Conservation (phyloP, 1,140 invertebrate species). For the Olivierus martensii region DNA sequence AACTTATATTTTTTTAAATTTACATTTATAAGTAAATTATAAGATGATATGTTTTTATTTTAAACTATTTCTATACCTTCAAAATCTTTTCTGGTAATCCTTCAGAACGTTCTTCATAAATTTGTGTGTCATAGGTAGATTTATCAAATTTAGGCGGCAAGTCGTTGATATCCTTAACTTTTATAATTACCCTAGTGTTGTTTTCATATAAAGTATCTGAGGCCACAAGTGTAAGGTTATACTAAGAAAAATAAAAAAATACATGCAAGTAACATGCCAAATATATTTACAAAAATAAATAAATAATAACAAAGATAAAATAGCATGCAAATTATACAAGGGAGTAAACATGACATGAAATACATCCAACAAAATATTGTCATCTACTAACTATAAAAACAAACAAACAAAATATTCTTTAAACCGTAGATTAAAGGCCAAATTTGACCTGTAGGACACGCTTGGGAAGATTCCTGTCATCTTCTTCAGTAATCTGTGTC, state of each 20-base stretch:
- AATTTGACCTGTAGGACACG: conserved; percentile 67
- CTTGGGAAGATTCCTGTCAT: conserved; percentile 85
- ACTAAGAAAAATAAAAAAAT: conserved; percentile 36
- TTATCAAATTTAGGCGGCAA: conserved; percentile 59
- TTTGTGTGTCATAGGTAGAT: conserved; percentile 46
- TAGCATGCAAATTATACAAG: not conserved
- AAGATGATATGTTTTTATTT: too few species aligned
- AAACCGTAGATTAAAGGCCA: too few species aligned
- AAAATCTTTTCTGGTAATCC: conserved; percentile 43
- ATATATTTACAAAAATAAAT: conserved; percentile 7
- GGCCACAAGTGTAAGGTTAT: conserved; percentile 69
- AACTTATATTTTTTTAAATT: too few species aligned
- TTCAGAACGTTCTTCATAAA: conserved; percentile 48
- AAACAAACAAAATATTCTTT: too few species aligned
- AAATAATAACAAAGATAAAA: conserved; percentile 3
- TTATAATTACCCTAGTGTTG: conserved; percentile 57
- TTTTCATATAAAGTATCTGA: conserved; percentile 75
- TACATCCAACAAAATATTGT: not conserved
- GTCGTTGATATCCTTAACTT: conserved; percentile 58
- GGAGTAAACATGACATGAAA: not conserved
- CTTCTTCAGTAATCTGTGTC: conserved; percentile 89
- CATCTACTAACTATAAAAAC: not conserved
- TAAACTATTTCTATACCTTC: conserved; percentile 38
- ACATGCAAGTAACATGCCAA: conserved; percentile 12
- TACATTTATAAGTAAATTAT: too few species aligned